These are phyloP conservation scores for Ophthalmolycus amberensis DNA, from an alignment of 2,113 vertebrate species.

Conservation along the genomic window DNA sequence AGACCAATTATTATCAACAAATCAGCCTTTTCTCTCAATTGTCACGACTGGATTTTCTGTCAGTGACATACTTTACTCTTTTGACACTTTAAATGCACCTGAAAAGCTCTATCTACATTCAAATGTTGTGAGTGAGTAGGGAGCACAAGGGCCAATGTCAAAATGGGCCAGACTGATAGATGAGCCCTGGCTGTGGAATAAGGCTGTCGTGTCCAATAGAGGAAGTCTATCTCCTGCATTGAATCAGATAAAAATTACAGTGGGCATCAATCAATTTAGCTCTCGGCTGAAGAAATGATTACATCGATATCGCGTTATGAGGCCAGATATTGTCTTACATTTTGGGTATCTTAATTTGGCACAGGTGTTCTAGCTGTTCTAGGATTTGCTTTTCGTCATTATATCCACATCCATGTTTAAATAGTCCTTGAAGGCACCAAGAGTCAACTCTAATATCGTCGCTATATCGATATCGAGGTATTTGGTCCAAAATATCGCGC, in stretches of 20 bases:
- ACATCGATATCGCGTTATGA: neutral
- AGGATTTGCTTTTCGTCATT: neutral
- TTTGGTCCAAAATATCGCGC: neutral
- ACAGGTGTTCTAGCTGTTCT: neutral
- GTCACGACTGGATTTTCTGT: neutral
- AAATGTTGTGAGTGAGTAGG: neutral
- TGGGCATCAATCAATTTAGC: constrained; percentile 5
- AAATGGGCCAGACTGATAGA: neutral
- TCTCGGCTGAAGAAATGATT: neutral
- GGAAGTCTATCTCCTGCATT: neutral
- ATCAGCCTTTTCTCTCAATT: neutral
- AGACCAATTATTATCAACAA: neutral
- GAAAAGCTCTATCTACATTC: neutral
- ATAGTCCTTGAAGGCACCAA: neutral
- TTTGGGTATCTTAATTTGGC: neutral
- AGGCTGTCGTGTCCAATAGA: constrained; percentile 1
- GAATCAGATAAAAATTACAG: constrained; percentile 32
- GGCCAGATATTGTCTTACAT: neutral
- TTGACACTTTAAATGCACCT: neutral
- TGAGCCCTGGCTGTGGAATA: neutral
- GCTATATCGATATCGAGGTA: neutral
- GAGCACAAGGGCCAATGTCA: neutral
- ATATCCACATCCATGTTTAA: neutral
- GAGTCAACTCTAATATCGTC: neutral
- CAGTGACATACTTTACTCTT: neutral